Base-by-base conservation (phyloP, 2,888 invertebrate species). In the Spodoptera exigua region DNA sequence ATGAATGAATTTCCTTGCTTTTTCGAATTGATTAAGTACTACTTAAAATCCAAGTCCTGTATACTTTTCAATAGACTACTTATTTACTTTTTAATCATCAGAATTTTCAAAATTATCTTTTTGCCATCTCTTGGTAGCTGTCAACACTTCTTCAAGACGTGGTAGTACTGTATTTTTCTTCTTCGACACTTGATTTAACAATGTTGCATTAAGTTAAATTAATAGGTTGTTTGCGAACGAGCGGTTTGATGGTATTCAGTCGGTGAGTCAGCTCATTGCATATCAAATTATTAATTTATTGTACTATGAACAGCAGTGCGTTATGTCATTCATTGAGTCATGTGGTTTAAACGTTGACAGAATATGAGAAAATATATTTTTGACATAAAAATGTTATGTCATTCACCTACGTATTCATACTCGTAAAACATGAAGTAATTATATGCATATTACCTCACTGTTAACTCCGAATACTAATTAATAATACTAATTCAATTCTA, bases 251-350 rank as follows among this genome's bases (percentile, higher is more conserved):
- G 58, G 35, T 40, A 52, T 40, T 21, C 43, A 55, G 51, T 39
- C 40, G 36, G 39, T 71, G 71, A 70, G 54, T 60, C 58, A 61
- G 13, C 49, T 63, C 48, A 59, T 55, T 74, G 67, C 54, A 61
- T 64, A 54, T 58, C 47, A 16, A 56, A 65, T 69, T 55, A 58
- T 63, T 63, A 40, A 73, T 72, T 56, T 45, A 56, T 57, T 52
- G 44, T 57, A 13, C 44, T 73, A 39, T 41, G 56, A 58, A 54
- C 54, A 27, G 60, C 44, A 36, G 21, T 49, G 37, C 34, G 46
- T 72, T 76, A 76, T 74, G 76, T 69, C 73, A 65, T 55, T 48
- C 17, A 27, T 12, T 76, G 74, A 76, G 37, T 73, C 70, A 76
- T 45, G 16, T 1, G 11, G 36, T 40, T 44, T 41, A 35, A 27